Evolutionary conservation across 2,797 vertebrate genomes (phyloP).

Genomic region (Tamandua tetradactyla): DNA sequence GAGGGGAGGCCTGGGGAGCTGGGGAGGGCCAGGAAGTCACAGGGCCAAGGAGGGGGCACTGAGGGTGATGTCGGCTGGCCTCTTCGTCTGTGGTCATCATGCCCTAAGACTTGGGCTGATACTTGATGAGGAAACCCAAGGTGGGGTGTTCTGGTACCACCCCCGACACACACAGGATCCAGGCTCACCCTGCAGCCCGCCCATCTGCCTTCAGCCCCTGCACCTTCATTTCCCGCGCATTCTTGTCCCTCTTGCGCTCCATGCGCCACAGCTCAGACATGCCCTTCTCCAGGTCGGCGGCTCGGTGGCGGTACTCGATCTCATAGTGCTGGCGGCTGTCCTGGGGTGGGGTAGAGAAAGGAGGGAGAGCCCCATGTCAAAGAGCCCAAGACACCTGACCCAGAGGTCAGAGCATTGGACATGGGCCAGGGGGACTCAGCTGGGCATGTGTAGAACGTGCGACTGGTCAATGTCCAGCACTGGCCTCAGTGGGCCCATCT

Average conservation of each 20-base stretch:
- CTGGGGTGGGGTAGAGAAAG: constrained; percentile 79
- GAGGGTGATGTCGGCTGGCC: neutral
- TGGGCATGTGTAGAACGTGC: fast-evolving
- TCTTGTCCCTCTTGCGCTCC: constrained; percentile 88
- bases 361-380: neutral
- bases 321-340: constrained; percentile 92
- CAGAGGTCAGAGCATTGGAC: neutral
- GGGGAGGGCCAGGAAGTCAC: too few species aligned
- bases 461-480: neutral
- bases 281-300: constrained; percentile 87
- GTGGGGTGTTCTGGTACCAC: neutral
- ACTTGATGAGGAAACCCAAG: neutral
- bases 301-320: constrained; percentile 89
- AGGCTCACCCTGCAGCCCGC: fast-evolving
- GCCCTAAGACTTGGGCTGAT: neutral
- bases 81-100: neutral
- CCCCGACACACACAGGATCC: neutral
- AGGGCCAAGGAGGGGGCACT: fast-evolving
- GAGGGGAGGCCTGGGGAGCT: neutral
- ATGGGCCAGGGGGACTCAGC: neutral
- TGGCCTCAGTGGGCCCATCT: neutral
- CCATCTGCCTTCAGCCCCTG: neutral
- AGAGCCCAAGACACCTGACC: neutral
- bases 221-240: constrained; percentile 91
- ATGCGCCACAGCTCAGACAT: constrained; percentile 86